Evolutionary conservation across 2,888 invertebrate species (phyloP).

Genomic region (Glyphotaelius pellucidus): DNA sequence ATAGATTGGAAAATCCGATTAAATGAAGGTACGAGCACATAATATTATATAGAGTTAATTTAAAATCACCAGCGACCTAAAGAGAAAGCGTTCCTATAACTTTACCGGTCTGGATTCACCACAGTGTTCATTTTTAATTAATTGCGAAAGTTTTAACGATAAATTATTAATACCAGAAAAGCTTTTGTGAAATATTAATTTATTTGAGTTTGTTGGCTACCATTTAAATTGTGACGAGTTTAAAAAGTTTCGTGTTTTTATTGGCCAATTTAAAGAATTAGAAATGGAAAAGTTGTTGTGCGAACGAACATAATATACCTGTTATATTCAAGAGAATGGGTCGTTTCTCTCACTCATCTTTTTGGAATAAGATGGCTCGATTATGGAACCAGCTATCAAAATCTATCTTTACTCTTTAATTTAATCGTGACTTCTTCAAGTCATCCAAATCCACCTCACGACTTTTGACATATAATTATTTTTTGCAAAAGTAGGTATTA

Average conservation of each 20-base stretch:
- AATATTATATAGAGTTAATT: background rate
- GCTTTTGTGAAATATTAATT: background rate
- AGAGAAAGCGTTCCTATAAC: background rate
- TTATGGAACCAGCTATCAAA: no score
- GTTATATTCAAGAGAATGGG: no score
- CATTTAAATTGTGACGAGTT: background rate
- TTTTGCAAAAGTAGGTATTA: no score
- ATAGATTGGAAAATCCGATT: background rate
- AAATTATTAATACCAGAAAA: background rate
- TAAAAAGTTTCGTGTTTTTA: background rate
- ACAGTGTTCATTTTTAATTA: constrained; percentile 33
- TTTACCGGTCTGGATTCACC: background rate
- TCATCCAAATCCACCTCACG: no score
- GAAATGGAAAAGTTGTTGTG: no score
- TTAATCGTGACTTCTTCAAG: no score
- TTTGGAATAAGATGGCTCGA: no score
- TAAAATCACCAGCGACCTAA: background rate
- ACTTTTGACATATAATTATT: no score
- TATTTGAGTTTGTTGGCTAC: background rate
- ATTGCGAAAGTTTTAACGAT: background rate
- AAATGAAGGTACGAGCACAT: background rate
- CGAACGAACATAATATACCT: no score
- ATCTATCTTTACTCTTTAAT: no score
- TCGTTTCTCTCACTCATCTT: no score
- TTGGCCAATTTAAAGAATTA: background rate